A percentile compares a stretch with the other conserved stretches of the same genome.
Conservation (phyloP, 2,113 vertebrate species). For the Microcebus jonahi region DNA sequence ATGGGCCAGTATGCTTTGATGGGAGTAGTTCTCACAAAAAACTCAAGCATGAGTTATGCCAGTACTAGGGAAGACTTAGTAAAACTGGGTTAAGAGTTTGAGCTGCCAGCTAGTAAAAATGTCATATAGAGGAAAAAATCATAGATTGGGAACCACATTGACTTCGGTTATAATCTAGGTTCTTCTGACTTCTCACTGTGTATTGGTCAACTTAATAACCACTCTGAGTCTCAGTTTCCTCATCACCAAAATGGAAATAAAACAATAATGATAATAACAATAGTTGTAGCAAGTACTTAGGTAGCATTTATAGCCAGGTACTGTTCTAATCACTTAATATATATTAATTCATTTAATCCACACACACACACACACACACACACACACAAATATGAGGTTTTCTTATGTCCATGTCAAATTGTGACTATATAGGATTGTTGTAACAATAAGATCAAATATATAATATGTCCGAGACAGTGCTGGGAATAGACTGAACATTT, state of each 20-base stretch:
- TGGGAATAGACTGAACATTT: neutral
- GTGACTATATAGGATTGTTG: neutral
- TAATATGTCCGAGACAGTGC: neutral
- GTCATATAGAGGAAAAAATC: neutral
- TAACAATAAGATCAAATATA: neutral
- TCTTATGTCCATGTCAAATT: neutral
- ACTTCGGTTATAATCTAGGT: neutral
- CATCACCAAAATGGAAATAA: neutral
- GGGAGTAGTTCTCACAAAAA: neutral
- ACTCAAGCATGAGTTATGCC: neutral
- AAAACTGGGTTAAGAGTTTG: neutral
- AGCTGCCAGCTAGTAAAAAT: neutral
- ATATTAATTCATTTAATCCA: neutral
- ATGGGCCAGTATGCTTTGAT: neutral
- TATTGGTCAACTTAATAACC: neutral
- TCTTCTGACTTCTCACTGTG: neutral
- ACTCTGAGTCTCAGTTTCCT: neutral
- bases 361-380: neutral
- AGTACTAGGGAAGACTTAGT: neutral
- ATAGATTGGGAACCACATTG: neutral
- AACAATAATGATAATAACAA: neutral
- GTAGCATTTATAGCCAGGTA: neutral
- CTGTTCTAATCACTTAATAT: neutral
- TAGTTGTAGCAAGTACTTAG: neutral
- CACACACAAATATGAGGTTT: neutral